Base-by-base conservation (phyloP, 1,140 invertebrate genomes). In the Ceratitis capitata region DNA sequence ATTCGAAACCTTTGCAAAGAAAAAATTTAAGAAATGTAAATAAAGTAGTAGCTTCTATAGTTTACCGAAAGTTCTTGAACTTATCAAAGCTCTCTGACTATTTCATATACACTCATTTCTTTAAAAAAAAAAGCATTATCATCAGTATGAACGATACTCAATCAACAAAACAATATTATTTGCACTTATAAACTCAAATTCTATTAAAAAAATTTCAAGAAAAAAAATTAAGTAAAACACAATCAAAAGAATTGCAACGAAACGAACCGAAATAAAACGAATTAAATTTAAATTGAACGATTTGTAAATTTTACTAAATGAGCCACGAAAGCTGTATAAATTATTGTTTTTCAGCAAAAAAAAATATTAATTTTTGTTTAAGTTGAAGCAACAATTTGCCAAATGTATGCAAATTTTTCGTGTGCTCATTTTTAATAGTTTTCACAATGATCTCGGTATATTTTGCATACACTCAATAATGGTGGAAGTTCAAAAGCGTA, bases 371-470 rank as follows among this genome's bases (percentile, higher is more conserved):
- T 83, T 3, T 23, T 42, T 47, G 42, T 78, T 86, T 85, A 35
- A 74, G 58, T 56, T 51, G 82, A 51, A 51, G 7, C 7, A 7
- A 53, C 26, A 83, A n/a, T 49, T 78, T 53, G 42, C 7, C n/a
- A n/a, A n/a, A n/a, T n/a, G 3, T 16, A 78, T 9, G 45, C 26
- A 74, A 84, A 42, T 49, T 39, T 86, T 51, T 56, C 49, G 86
- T 74, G 69, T 78, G 58, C 85, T 87, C 88, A 78, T 88, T 88
- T 88, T 88, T 89, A 90, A 89, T 91, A 91, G 90, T 91, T 91
- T 91, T 91, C 90, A 91, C 89, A 88, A 89, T 91, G 90, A 91
- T 91, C 90, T 91, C 90, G 90, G 90, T 91, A 89, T 83, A 89
- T 91, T 90, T 91, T 90, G 88, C 88, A 87, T 49, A 53, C 82